These are phyloP conservation scores for Coelogynopora nodosa DNA, from an alignment of 2,888 invertebrate species.

Conservation along the genomic window DNA sequence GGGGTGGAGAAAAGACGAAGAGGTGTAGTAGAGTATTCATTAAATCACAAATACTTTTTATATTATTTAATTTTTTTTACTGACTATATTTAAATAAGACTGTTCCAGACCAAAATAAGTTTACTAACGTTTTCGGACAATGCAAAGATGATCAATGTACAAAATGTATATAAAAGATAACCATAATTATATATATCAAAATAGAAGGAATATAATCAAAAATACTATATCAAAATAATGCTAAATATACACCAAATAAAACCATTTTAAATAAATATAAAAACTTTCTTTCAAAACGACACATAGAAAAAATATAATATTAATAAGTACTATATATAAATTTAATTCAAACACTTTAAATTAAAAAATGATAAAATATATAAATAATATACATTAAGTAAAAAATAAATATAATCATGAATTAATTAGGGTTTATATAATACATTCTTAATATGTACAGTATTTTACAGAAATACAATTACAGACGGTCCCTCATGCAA, in stretches of 20 bases:
- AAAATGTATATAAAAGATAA: neutral
- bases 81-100: neutral
- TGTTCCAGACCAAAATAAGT: neutral
- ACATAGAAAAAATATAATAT: neutral
- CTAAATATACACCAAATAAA: neutral
- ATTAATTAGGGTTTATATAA: neutral
- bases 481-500: neutral
- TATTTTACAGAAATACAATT: neutral
- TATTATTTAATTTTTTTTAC: neutral
- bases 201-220: too few species aligned
- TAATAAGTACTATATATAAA: neutral
- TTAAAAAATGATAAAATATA: neutral
- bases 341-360: neutral
- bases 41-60: neutral
- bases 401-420: neutral
- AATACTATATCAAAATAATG: too few species aligned
- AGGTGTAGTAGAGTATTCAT: neutral
- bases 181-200: neutral
- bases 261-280: neutral
- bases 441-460: neutral
- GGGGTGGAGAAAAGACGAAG: neutral
- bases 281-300: neutral
- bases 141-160: neutral
- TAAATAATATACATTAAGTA: neutral
- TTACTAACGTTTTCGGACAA: neutral